These are phyloP conservation scores for Eulemur albifrons DNA, from an alignment of 2,797 vertebrate genomes.

Conservation along the genomic window DNA sequence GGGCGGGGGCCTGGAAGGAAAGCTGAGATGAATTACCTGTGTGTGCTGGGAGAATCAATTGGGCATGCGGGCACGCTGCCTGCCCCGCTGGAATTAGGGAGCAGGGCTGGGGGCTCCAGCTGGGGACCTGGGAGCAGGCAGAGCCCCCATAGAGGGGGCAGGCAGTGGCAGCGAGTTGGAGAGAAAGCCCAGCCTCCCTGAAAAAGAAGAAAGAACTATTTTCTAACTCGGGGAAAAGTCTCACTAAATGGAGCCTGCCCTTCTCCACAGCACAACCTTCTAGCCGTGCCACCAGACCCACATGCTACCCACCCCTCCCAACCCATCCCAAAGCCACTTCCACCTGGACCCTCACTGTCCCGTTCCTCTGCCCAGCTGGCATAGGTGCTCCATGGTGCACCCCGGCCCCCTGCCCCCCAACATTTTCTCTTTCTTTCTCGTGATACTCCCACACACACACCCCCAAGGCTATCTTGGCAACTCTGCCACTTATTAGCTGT, in stretches of 20 bases:
- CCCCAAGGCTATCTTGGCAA: not conserved
- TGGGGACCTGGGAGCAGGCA: conserved; percentile 39
- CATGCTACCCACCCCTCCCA: not conserved
- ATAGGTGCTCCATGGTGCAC: not conserved
- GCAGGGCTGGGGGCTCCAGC: conserved; percentile 16
- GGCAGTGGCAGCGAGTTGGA: conserved; percentile 1
- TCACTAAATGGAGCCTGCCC: not conserved
- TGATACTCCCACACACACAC: not conserved
- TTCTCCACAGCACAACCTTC: not conserved
- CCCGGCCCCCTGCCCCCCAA: not conserved
- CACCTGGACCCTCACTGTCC: not conserved
- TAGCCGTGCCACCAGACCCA: not conserved
- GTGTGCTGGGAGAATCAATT: conserved; percentile 81
- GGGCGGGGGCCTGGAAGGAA: conserved; percentile 67
- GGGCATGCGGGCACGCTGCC: conserved; percentile 74
- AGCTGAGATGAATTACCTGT: conserved; percentile 86
- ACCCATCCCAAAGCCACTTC: not conserved
- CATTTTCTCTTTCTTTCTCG: not conserved
- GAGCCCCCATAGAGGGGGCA: not conserved
- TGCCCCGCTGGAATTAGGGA: conserved; percentile 58
- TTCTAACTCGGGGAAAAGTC: conserved; percentile 15
- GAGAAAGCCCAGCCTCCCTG: conserved; percentile 3
- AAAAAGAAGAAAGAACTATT: conserved; percentile 50
- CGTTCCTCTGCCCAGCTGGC: not conserved
- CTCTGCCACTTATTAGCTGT: not conserved